A percentile compares a stretch with the other conserved stretches of the same genome.
phyloP scores from a whole-genome alignment of 2,113 vertebrate species.

The Ptilonorhynchus violaceus region DNA sequence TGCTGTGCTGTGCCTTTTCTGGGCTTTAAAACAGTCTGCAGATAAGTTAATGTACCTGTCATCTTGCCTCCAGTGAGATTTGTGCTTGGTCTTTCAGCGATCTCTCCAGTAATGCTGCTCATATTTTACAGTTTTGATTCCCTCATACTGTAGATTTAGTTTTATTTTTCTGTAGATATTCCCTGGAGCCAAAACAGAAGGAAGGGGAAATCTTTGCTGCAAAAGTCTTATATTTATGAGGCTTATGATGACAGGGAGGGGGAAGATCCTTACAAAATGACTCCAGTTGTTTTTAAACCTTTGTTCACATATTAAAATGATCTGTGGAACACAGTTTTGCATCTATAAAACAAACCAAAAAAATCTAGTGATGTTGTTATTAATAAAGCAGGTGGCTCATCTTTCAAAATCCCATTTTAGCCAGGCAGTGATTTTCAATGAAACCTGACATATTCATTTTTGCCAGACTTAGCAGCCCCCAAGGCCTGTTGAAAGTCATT shows the following conservation, averaged over 20 bases:
- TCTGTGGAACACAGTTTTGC: not conserved
- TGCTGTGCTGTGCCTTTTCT: not conserved
- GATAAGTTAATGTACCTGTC: conserved; percentile 19
- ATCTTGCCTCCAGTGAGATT: conserved; percentile 5
- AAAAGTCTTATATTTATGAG: conserved; percentile 41
- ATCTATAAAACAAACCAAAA: conserved; percentile 31
- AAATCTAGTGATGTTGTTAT: conserved; percentile 36
- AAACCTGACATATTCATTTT: conserved; percentile 67
- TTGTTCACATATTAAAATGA: conserved; percentile 38
- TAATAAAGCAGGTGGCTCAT: conserved; percentile 61
- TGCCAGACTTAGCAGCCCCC: conserved; percentile 41
- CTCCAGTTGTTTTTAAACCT: not conserved
- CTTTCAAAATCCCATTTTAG: conserved; percentile 66
- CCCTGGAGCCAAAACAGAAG: conserved; percentile 50
- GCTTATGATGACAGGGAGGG: not conserved
- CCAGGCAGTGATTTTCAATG: conserved; percentile 60
- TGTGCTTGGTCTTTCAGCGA: not conserved
- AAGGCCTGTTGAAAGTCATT: conserved; percentile 56
- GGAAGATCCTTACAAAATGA: not conserved
- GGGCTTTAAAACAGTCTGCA: not conserved
- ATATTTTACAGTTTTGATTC: conserved; percentile 5
- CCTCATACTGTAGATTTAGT: conserved; percentile 21
- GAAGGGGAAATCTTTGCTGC: not conserved
- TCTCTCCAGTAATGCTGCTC: not conserved
- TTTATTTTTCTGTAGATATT: conserved; percentile 23